phyloP scores from a whole-genome alignment of 2,113 vertebrate genomes.

The Aramus guarauna region DNA sequence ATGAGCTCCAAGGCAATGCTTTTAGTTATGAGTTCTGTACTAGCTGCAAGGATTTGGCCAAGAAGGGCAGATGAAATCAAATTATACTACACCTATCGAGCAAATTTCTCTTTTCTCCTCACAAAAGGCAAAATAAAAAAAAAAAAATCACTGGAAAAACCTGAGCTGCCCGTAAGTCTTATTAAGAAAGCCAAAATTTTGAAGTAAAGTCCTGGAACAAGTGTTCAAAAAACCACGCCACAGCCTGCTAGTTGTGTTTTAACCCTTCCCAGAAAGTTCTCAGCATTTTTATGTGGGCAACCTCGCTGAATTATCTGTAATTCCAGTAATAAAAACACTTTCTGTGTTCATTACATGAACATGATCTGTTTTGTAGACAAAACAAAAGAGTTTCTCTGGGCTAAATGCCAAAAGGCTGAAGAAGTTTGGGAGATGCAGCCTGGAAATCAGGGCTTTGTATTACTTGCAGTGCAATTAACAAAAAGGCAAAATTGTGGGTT shows the following conservation, averaged over 20 bases:
- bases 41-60: not conserved
- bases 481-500: not conserved
- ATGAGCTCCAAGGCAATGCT: not conserved
- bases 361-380: not conserved
- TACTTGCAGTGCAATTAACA: not conserved
- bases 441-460: not conserved
- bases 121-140: not conserved
- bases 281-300: not conserved
- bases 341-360: fast-evolving
- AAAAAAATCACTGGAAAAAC: not conserved
- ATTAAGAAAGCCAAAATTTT: not conserved
- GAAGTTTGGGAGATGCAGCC: not conserved
- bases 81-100: too few relatives aligned
- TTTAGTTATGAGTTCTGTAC: not conserved
- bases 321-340: not conserved
- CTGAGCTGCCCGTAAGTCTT: fast-evolving
- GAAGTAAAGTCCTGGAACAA: not conserved
- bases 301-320: not conserved
- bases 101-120: not conserved
- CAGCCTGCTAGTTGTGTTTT: not conserved
- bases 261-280: not conserved
- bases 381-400: not conserved
- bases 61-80: not conserved
- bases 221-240: fast-evolving
- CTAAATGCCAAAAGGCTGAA: not conserved